Conservation (phyloP, 2,888 invertebrate species). For the Coelopa pilipes region DNA sequence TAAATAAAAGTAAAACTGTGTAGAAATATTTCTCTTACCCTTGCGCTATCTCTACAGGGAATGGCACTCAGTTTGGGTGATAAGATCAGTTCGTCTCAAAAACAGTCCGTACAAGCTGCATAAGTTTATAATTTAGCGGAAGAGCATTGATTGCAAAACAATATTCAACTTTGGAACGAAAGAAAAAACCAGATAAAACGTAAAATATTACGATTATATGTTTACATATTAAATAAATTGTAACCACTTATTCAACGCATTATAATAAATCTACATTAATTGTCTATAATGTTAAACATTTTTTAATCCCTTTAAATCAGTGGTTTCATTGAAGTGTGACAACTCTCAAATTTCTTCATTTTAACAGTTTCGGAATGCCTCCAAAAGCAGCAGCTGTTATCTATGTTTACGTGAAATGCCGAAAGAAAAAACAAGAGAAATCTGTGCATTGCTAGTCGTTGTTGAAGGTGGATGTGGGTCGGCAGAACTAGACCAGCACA, state of each 20-base stretch:
- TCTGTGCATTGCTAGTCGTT: too few relatives aligned
- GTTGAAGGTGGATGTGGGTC: too few relatives aligned
- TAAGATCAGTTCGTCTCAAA: constrained; percentile 95
- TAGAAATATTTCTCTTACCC: background rate
- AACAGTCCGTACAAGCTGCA: constrained; percentile 69
- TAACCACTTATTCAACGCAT: constrained; percentile 15
- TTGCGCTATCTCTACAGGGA: constrained; percentile 73
- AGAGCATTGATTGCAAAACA: too few relatives aligned
- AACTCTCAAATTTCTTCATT: too few relatives aligned
- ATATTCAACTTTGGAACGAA: background rate
- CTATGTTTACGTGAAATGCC: constrained; percentile 2
- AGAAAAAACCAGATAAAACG: background rate
- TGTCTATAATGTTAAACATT: too few relatives aligned
- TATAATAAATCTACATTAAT: constrained; percentile 15
- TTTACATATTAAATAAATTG: constrained; percentile 13
- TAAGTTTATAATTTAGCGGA: constrained; percentile 43
- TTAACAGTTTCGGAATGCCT: background rate
- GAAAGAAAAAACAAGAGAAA: too few relatives aligned
- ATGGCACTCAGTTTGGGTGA: constrained; percentile 99
- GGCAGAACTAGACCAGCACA: too few relatives aligned
- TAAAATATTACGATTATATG: background rate
- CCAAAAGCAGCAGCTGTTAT: constrained; percentile 11
- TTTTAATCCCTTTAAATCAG: too few relatives aligned
- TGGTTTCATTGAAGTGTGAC: too few relatives aligned
- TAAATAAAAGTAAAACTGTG: constrained; percentile 58